Evolutionary conservation across 2,113 vertebrate species (phyloP).

Genomic region (Grammomys surdaster): DNA sequence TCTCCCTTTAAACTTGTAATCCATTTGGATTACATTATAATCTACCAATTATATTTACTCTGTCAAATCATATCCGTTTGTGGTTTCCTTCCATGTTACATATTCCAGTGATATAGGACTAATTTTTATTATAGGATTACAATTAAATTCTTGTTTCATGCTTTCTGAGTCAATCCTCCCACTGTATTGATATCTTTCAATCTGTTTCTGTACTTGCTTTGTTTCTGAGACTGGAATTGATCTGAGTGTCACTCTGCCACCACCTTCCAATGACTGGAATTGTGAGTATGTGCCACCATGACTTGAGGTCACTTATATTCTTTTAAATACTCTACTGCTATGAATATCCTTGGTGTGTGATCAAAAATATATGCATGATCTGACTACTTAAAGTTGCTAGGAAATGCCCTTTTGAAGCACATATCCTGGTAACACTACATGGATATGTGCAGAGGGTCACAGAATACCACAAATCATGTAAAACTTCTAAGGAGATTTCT

Average conservation of each 20-base stretch:
- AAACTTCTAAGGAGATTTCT: neutral
- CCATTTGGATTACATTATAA: neutral
- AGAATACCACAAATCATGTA: too few relatives aligned
- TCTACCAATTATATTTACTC: neutral
- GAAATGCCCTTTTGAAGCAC: neutral
- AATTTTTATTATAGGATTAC: neutral
- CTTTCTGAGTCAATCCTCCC: neutral
- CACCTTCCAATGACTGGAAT: neutral
- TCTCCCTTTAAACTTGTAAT: neutral
- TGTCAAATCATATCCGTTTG: rapidly evolving
- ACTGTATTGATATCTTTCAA: neutral
- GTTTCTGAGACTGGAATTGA: neutral
- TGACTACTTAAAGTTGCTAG: neutral
- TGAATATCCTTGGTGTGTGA: neutral
- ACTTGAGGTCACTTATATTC: too few relatives aligned
- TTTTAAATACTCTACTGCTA: neutral
- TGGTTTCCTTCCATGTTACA: neutral
- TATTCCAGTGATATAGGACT: neutral
- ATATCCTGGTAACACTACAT: neutral
- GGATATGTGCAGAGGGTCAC: rapidly evolving
- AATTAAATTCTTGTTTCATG: neutral
- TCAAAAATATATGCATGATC: neutral
- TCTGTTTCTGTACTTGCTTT: neutral
- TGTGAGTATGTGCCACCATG: neutral
- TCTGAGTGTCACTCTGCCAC: neutral